A percentile compares a stretch with the other conserved stretches of the same genome.
phyloP scores from a whole-genome alignment of 2,113 vertebrate species.

The Petroica traversi region DNA sequence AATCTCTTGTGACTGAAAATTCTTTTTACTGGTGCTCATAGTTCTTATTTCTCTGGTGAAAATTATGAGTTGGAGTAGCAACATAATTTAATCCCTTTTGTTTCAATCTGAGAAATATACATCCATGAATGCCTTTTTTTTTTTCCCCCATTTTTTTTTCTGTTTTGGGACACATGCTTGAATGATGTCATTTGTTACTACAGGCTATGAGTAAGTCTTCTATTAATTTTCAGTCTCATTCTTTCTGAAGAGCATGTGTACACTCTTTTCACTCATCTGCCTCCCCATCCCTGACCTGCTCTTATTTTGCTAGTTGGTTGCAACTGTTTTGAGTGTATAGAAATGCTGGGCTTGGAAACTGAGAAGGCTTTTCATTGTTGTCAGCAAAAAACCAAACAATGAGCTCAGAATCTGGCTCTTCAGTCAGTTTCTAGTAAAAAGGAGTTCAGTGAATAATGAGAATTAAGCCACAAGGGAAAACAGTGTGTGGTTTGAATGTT shows the following conservation, averaged over 20 bases:
- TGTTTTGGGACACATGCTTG: not conserved
- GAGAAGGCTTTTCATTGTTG: conserved; percentile 30
- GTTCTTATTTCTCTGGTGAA: not conserved
- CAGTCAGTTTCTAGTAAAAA: conserved; percentile 67
- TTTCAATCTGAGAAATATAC: not conserved
- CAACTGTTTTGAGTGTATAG: conserved; percentile 52
- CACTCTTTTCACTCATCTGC: not conserved
- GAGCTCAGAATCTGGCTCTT: conserved; percentile 70
- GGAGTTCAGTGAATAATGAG: conserved; percentile 59
- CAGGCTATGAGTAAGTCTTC: not conserved
- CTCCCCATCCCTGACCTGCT: not conserved
- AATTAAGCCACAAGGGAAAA: conserved; percentile 58
- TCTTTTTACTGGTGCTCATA: not conserved
- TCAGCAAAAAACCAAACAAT: conserved; percentile 73
- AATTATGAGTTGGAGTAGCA: not conserved
- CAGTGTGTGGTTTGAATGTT: conserved; percentile 18
- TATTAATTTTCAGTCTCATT: conserved; percentile 18
- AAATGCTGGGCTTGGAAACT: conserved; percentile 64
- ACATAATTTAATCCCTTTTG: not conserved
- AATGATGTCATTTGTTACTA: conserved; percentile 9
- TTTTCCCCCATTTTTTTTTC: not conserved
- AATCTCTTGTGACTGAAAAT: not conserved
- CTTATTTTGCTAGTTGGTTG: conserved; percentile 44
- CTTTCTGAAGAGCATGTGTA: not conserved
- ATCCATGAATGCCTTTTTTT: not conserved